Percentiles rank a stretch among this genome's conserved stretches.
phyloP scores from a whole-genome alignment of 2,113 vertebrate species.

The Emydocephalus ijimae region DNA sequence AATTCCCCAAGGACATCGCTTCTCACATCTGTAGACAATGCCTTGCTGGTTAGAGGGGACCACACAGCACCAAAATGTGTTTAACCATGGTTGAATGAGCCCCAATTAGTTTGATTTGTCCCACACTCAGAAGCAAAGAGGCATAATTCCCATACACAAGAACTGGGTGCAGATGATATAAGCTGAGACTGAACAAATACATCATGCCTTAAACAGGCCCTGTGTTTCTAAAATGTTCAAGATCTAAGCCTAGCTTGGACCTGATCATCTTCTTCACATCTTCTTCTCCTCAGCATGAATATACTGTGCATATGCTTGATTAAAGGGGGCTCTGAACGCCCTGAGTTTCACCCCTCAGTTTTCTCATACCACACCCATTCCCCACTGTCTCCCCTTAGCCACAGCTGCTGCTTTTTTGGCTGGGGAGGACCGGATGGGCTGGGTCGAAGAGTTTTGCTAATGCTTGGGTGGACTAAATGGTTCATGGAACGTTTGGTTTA shows the following conservation, averaged over 20 bases:
- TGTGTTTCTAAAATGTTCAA: not conserved
- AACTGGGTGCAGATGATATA: not conserved
- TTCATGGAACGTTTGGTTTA: not conserved
- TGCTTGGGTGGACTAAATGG: not conserved
- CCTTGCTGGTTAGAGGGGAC: not conserved
- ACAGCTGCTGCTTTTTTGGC: not conserved
- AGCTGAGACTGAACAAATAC: not conserved
- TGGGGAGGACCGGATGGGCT: not conserved
- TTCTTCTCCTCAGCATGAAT: not conserved
- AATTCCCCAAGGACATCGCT: not conserved
- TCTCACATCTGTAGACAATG: not conserved
- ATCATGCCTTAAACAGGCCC: not conserved
- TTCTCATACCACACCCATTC: conserved; percentile 4
- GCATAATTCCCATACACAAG: not conserved
- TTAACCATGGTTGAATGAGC: not conserved
- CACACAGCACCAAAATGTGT: not conserved
- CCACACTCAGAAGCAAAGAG: not conserved
- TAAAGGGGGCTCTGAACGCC: not conserved
- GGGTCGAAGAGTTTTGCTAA: not conserved
- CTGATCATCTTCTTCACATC: not conserved
- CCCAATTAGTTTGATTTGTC: not conserved
- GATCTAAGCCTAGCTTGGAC: not conserved
- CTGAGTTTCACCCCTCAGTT: not conserved
- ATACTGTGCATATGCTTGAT: not conserved
- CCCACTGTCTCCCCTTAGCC: not conserved